phyloP scores from a whole-genome alignment of 1,140 invertebrate genomes.

The Drosophila pseudoobscura region DNA sequence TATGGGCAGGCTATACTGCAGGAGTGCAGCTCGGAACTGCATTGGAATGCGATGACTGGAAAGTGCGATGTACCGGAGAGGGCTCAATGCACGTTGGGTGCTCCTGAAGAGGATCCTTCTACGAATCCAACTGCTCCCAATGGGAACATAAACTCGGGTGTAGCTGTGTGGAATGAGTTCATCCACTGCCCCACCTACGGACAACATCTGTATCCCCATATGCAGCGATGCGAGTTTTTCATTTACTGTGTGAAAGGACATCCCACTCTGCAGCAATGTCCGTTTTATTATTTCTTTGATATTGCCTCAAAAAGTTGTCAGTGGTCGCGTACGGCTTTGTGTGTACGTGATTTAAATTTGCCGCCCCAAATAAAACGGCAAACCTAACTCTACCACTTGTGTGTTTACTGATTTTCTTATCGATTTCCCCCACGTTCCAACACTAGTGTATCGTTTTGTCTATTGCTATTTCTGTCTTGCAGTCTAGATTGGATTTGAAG shows the following conservation, averaged over 20 bases:
- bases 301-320: slow-evolving; percentile 69
- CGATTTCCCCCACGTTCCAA: too few species aligned
- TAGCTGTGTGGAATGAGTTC: slow-evolving; percentile 36
- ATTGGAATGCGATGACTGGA: slow-evolving; percentile 73
- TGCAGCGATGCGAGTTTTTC: slow-evolving; percentile 76
- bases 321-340: slow-evolving; percentile 63
- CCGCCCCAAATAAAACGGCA: slow-evolving; percentile 34
- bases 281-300: slow-evolving; percentile 76
- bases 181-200: slow-evolving; percentile 72
- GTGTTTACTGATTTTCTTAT: too few species aligned
- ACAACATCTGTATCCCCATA: slow-evolving; percentile 74
- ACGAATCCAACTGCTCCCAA: background rate
- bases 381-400: background rate
- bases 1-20: slow-evolving; percentile 75
- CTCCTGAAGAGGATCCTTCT: slow-evolving; percentile 2
- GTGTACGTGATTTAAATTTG: slow-evolving; percentile 71
- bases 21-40: slow-evolving; percentile 65
- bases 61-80: slow-evolving; percentile 73
- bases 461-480: too few species aligned
- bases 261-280: slow-evolving; percentile 73
- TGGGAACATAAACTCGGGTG: slow-evolving; percentile 3
- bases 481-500: too few species aligned
- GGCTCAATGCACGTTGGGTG: slow-evolving; percentile 57
- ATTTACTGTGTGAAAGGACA: slow-evolving; percentile 80
- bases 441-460: too few species aligned